phyloP scores from a whole-genome alignment of 2,113 vertebrate genomes.

The Vidua chalybeata region DNA sequence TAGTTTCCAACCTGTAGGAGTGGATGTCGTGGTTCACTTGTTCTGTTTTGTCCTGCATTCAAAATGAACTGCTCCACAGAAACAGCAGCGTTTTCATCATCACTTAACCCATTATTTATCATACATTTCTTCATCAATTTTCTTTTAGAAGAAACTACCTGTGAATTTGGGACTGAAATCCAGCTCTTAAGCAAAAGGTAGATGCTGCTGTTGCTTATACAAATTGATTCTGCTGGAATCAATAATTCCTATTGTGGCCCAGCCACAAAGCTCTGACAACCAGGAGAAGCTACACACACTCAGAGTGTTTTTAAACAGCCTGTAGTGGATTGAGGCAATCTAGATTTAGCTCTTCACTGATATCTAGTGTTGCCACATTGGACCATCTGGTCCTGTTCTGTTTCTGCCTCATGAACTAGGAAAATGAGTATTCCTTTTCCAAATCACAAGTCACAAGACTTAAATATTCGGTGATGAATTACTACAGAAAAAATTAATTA shows the following conservation, averaged over 20 bases:
- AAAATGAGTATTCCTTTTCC: slow-evolving; percentile 48
- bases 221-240: not conserved
- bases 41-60: not conserved
- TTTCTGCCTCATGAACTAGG: slow-evolving; percentile 53
- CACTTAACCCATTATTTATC: not conserved
- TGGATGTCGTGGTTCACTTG: not conserved
- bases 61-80: too few species aligned
- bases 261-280: not conserved
- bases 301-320: not conserved
- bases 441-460: slow-evolving; percentile 13
- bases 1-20: not conserved
- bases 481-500: slow-evolving; percentile 46
- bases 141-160: not conserved
- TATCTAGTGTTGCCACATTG: not conserved
- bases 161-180: not conserved
- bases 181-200: not conserved
- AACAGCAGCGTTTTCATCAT: not conserved
- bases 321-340: not conserved
- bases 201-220: not conserved
- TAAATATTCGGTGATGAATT: slow-evolving; percentile 54
- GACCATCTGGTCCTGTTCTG: slow-evolving; percentile 35
- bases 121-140: not conserved
- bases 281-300: not conserved
- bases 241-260: not conserved
- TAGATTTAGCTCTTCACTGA: not conserved